A percentile compares a stretch with the other conserved stretches of the same genome.
Evolutionary conservation across 2,888 invertebrate species (phyloP).

Genomic region (Lapara coniferarum): DNA sequence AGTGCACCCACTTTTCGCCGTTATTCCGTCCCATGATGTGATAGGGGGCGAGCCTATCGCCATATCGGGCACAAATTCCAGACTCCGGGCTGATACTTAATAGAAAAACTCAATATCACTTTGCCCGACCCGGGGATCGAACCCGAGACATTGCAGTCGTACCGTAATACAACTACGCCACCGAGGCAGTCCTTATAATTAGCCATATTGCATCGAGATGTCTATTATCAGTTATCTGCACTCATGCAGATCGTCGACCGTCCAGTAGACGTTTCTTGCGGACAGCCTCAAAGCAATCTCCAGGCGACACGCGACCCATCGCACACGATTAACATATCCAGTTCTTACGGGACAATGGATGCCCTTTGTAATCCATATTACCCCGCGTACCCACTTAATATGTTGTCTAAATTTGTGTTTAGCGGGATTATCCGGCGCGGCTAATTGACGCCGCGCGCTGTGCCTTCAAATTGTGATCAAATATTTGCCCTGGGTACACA

Average conservation of each 20-base stretch:
- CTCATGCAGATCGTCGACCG: conserved; percentile 46
- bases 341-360: conserved; percentile 47
- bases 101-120: no score
- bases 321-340: conserved; percentile 58
- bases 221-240: background rate
- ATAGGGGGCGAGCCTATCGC: no score
- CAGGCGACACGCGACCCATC: conserved; percentile 61
- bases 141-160: no score
- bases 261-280: conserved; percentile 42
- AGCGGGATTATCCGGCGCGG: conserved; percentile 49
- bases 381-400: conserved; percentile 24
- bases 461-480: conserved; percentile 79
- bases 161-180: no score
- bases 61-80: no score
- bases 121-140: no score
- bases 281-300: conserved; percentile 46
- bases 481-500: conserved; percentile 67
- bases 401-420: conserved; percentile 45
- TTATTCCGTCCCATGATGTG: no score
- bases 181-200: background rate
- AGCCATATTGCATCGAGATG: background rate
- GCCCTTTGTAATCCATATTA: conserved; percentile 54
- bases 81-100: no score
- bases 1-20: no score
- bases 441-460: conserved; percentile 71